Percentiles rank a stretch among this genome's conserved stretches.
Evolutionary conservation across 2,113 vertebrate species (phyloP).

Genomic region (Choloepus hoffmanni): DNA sequence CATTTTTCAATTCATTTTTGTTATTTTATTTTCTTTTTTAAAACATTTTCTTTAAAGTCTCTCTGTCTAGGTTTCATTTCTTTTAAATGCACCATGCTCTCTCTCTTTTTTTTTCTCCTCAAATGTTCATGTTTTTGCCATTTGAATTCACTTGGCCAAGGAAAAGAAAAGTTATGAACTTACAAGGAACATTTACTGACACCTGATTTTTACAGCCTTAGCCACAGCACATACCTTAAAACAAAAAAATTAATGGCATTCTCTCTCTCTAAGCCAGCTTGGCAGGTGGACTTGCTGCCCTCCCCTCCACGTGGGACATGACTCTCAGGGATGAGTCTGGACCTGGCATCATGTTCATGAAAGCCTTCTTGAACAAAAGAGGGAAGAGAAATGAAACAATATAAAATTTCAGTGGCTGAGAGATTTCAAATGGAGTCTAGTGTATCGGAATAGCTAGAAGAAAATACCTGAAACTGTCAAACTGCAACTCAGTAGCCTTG

Average conservation of each 20-base stretch:
- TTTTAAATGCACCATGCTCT: background rate
- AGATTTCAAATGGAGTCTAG: too few relatives aligned
- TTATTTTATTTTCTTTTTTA: background rate
- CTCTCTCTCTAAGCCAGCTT: too few relatives aligned
- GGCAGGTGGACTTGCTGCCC: too few relatives aligned
- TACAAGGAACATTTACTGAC: background rate
- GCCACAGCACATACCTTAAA: background rate
- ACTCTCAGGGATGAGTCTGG: too few relatives aligned
- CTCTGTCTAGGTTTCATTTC: background rate
- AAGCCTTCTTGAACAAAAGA: too few relatives aligned
- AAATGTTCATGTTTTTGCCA: background rate
- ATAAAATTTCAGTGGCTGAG: too few relatives aligned
- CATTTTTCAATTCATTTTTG: slow-evolving; percentile 48
- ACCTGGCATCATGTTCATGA: too few relatives aligned
- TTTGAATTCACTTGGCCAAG: background rate
- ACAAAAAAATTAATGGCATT: background rate
- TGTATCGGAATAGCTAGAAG: too few relatives aligned
- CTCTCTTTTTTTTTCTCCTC: background rate
- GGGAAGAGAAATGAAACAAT: too few relatives aligned
- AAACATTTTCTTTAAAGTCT: background rate
- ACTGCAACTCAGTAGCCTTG: too few relatives aligned
- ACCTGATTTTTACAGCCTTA: background rate
- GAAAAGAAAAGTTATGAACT: background rate
- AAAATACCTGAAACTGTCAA: too few relatives aligned
- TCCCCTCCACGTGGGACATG: too few relatives aligned